Base-by-base conservation (phyloP, 2,797 vertebrate genomes). In the Cyclopterus lumpus region DNA sequence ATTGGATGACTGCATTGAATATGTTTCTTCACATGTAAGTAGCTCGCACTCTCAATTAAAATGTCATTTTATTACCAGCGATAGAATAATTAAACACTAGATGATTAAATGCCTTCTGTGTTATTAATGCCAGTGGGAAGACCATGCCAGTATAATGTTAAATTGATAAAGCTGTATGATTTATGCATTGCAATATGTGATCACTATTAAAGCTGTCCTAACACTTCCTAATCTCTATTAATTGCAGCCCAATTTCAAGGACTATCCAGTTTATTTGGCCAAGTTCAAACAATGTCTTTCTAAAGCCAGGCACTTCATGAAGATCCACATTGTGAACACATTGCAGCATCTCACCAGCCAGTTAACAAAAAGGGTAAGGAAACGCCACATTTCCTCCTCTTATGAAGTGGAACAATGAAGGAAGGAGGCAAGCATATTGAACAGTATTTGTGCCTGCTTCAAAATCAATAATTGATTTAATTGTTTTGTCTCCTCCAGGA, bases 281-380 rank as follows among this genome's bases (percentile, higher is more conserved):
- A 99, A 98, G 84, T 98, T 98, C 93, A 98, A 96, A 80, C 98
- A 98, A 82, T 99, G 98, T 93, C 97, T 99, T 86, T 98, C 97
- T 75, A 98, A 96, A 97, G 97, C 97, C 90, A 96, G 99, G 95
- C 97, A 98, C 81, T 96, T 98, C 78, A 97, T 99, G 95, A 99
- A 98, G 94, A 95, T 93, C 3, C 96, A 98, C 89, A 96, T 96
- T 83, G 96, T 98, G 83, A 97, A 96, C 88, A 97, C 96, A 55
- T 93, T 99, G 78, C 97, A 99, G 82, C 96, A 96, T 89, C 97
- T 99, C 83, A 98, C 97, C 51, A 96, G 86, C 88, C 97, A 98
- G 86, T 95, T 99, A 89, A 95, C 96, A 28, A 99, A 97, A 95
- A 95, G 97, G 96, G 98, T 99, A 94, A 93, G 93, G 3, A 62